Conservation (phyloP, 1,140 invertebrate genomes). For the Drosophila orena region DNA sequence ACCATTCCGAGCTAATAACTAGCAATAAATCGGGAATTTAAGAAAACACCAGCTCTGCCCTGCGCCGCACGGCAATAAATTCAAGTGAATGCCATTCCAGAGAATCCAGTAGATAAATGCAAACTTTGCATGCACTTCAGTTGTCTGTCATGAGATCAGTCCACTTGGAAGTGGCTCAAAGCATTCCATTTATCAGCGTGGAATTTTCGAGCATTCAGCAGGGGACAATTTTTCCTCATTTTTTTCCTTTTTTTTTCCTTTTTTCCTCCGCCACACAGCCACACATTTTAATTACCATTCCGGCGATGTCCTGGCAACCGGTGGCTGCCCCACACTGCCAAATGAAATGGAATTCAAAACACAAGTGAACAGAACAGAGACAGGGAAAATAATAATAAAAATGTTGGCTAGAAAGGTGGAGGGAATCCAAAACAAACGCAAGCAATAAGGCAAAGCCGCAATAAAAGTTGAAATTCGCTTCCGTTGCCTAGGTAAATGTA, state of each 20-base stretch:
- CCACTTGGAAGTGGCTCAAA: constrained; percentile 1
- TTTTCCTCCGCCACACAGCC: neutral
- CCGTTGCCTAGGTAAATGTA: constrained; percentile 65
- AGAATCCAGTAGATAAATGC: constrained; percentile 18
- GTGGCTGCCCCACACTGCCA: neutral
- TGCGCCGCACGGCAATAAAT: constrained; percentile 6
- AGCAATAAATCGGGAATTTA: neutral
- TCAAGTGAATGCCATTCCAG: constrained; percentile 6
- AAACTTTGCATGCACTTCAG: constrained; percentile 16
- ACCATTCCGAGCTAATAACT: too few relatives aligned
- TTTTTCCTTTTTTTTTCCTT: too few relatives aligned
- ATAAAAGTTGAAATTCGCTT: constrained; percentile 41
- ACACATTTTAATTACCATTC: constrained; percentile 39
- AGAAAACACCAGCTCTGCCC: neutral
- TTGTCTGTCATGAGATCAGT: neutral
- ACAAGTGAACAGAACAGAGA: neutral
- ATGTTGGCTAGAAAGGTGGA: constrained; percentile 21
- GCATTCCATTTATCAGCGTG: constrained; percentile 20
- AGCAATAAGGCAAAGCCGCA: constrained; percentile 49
- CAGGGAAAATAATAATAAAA: neutral
- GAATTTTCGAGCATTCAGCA: neutral
- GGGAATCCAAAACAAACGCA: constrained; percentile 6
- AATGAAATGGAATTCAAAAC: constrained; percentile 24
- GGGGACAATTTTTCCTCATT: neutral
- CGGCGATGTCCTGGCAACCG: constrained; percentile 34